Base-by-base conservation (phyloP, 2,797 vertebrate species). In the Hemibagrus guttatus region DNA sequence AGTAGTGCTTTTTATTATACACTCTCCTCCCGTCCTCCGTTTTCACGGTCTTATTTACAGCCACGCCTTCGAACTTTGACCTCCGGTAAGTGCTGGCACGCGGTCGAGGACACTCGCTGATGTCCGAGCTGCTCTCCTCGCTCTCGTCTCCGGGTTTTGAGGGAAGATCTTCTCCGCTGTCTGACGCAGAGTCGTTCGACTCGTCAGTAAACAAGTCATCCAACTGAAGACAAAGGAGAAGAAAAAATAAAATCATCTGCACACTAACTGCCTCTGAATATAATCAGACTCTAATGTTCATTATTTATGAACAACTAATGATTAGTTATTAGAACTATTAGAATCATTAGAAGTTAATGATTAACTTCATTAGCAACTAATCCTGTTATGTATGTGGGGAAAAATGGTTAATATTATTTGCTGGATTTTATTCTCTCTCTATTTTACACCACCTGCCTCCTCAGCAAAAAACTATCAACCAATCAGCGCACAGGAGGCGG, bases 1-100 rank as follows among this genome's bases (percentile, higher is more conserved):
- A 90, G 31, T 66, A 58, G 72, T 91, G 89, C 71, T 91, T 92
- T 71, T 93, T 91, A 46, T 91, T 87, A 39, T 92, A 92, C 0
- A n/a, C 71, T 82, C 88, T 87, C 31, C 68, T 78, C 0, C 91
- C 91, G 69, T 89, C 87, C n/a, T 76, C 58, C 0, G 58, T 89
- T 79, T 87, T 89, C 14, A 63, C 69, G 13, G 88, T 88, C 52
- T 82, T 74, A 64, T 69, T 83, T 0, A 92, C 87, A 52, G 26
- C 86, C 31, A 87, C 81, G 0, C 63, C 28, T 0, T 46, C 28
- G 6, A 68, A 5, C 56, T 79, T 82, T 7, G 61, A 82, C 39
- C 74, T 35, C 59, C 42, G 84, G 0, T 28, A 23, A 4, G 84
- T 54, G 21, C 72, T 63, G 0, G 72, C 58, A 11, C 84, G 79